These are phyloP conservation scores for Helicoverpa assulta DNA, from an alignment of 2,888 invertebrate species.

Conservation along the genomic window DNA sequence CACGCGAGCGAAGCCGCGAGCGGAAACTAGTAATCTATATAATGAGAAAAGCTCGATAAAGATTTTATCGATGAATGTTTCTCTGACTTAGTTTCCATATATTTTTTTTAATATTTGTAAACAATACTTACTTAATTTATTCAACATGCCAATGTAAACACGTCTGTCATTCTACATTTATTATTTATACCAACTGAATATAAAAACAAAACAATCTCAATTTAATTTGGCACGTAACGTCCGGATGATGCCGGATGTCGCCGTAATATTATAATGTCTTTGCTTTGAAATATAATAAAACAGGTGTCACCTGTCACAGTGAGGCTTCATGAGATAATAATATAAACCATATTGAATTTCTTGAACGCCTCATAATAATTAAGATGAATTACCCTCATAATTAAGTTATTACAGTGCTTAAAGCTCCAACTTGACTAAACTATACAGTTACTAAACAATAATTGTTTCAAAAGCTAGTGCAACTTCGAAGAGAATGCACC, in stretches of 20 bases:
- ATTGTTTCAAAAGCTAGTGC: not conserved
- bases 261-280: conserved; percentile 64
- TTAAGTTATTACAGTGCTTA: not conserved
- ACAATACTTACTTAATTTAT: not conserved
- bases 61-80: no score
- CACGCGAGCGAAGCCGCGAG: no score
- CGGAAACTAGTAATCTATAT: no score
- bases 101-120: no score
- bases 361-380: not conserved
- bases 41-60: no score
- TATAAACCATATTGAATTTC: conserved; percentile 16
- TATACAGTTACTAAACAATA: not conserved
- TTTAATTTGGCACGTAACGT: conserved; percentile 55
- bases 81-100: no score
- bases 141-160: no score
- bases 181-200: not conserved
- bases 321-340: conserved; percentile 7
- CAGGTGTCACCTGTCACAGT: conserved; percentile 45
- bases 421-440: not conserved
- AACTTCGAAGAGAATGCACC: conserved; percentile 17
- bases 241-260: conserved; percentile 61
- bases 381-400: not conserved
- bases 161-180: not conserved
- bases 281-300: conserved; percentile 71
- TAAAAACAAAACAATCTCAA: conserved; percentile 4